These are phyloP conservation scores for Pedionomus torquatus DNA, from an alignment of 2,113 vertebrate species.

Conservation along the genomic window DNA sequence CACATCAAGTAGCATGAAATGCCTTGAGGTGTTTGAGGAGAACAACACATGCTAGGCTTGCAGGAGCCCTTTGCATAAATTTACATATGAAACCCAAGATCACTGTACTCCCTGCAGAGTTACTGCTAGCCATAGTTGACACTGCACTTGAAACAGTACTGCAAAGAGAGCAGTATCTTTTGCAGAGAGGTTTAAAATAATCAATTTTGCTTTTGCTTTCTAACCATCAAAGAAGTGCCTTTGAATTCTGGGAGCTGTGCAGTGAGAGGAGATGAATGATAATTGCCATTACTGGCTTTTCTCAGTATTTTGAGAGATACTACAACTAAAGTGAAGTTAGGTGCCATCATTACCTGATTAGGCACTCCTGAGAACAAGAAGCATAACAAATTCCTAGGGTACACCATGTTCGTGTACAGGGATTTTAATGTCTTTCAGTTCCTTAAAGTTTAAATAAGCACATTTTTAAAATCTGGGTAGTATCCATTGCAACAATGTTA, in stretches of 20 bases:
- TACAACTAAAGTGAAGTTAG: background rate
- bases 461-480: background rate
- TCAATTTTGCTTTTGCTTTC: conserved; percentile 63
- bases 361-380: background rate
- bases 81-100: conserved; percentile 67
- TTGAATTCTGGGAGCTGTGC: conserved; percentile 15
- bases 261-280: conserved; percentile 17
- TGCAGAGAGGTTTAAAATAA: conserved; percentile 59
- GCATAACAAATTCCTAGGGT: background rate
- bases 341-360: background rate
- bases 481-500: conserved; percentile 2
- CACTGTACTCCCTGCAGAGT: conserved; percentile 58
- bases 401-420: background rate
- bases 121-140: conserved; percentile 57
- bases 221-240: conserved; percentile 30
- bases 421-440: background rate
- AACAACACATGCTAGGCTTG: conserved; percentile 39
- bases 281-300: conserved; percentile 16
- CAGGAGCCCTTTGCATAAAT: conserved; percentile 73
- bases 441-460: background rate
- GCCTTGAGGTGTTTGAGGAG: conserved; percentile 44
- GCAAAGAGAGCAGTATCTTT: conserved; percentile 38
- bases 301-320: background rate
- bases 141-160: conserved; percentile 50
- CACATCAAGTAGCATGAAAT: conserved; percentile 38